Base-by-base conservation (phyloP, 2,113 vertebrate genomes). In the Glaucomys volans region DNA sequence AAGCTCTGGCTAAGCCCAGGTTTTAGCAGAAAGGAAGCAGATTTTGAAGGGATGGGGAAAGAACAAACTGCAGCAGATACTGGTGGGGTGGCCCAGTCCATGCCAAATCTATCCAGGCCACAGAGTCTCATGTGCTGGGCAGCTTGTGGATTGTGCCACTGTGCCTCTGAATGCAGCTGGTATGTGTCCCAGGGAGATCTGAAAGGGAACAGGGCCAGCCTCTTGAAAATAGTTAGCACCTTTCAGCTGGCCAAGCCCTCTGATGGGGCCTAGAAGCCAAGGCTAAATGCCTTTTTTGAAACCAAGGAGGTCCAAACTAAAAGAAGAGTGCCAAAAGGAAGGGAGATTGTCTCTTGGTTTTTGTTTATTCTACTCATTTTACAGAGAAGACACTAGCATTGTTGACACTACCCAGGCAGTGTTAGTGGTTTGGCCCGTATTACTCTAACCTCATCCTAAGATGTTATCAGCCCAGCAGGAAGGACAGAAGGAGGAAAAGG, bases 221-320 rank as follows among this genome's bases (percentile, higher is more conserved):
- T 88, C 87, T 83, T 72, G 5, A 86, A 80, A 91, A 91, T 28
- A 91, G 32, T 93, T 62, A 66, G 35, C 57, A 69, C 22, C 54
- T 82, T 77, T 85, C 77, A 91, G 30, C 22, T 77, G 26, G 47
- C 47, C 59, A 85, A 59, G 54, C 8, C 13, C 16, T 95, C 71
- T 79, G 69, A 32, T 6, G 47, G 16, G 59, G 35, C 1, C 62
- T 75, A 22, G 26, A 62, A 94, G 44, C 8, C 77, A 67, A 91
- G 72, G 11, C 42, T 54, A 91, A 77, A 87, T 57, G 69, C 8
- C 4, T 82, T 93, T 64, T 42, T 32, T 44, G 40, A 67, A 88
- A 35, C 3, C 71, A 37, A 80, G 26, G 1, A 88, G 16, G n/a
- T 42, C 42, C 4, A 71, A 62, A 32, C 1, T 35, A 42, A 86